phyloP scores from a whole-genome alignment of 2,888 invertebrate genomes.

The Melieria crassipennis region DNA sequence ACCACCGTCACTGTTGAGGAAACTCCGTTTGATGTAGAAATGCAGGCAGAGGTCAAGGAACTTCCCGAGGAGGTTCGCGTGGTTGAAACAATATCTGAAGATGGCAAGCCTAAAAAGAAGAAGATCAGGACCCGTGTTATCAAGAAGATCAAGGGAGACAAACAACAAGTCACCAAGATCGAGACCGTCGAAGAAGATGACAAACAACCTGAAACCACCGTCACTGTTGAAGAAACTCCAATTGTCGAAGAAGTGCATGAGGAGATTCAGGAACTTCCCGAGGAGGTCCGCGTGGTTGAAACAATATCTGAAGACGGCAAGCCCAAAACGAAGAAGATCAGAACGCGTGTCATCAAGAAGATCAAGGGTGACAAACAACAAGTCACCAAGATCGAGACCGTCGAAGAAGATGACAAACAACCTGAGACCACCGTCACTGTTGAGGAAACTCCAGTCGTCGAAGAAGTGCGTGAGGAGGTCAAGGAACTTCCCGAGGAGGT shows the following conservation, averaged over 20 bases:
- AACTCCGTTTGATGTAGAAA: slow-evolving; percentile 1
- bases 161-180: slow-evolving; percentile 26
- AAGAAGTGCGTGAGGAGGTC: slow-evolving; percentile 12
- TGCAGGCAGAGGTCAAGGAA: slow-evolving; percentile 12
- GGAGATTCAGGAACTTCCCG: slow-evolving; percentile 14
- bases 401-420: slow-evolving; percentile 27
- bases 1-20: slow-evolving; percentile 24
- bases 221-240: slow-evolving; percentile 22
- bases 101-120: slow-evolving; percentile 23
- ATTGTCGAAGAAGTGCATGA: slow-evolving; percentile 8
- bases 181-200: slow-evolving; percentile 26
- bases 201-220: slow-evolving; percentile 23
- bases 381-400: slow-evolving; percentile 23
- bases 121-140: slow-evolving; percentile 23
- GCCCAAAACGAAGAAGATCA: slow-evolving; percentile 23
- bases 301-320: slow-evolving; percentile 22
- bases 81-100: slow-evolving; percentile 20
- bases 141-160: slow-evolving; percentile 22
- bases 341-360: slow-evolving; percentile 20
- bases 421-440: slow-evolving; percentile 23
- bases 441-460: slow-evolving; percentile 15
- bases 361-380: slow-evolving; percentile 24
- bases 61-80: slow-evolving; percentile 21
- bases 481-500: slow-evolving; percentile 20
- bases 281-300: slow-evolving; percentile 21